phyloP scores from a whole-genome alignment of 2,113 vertebrate species.

The Neomonachus schauinslandi region DNA sequence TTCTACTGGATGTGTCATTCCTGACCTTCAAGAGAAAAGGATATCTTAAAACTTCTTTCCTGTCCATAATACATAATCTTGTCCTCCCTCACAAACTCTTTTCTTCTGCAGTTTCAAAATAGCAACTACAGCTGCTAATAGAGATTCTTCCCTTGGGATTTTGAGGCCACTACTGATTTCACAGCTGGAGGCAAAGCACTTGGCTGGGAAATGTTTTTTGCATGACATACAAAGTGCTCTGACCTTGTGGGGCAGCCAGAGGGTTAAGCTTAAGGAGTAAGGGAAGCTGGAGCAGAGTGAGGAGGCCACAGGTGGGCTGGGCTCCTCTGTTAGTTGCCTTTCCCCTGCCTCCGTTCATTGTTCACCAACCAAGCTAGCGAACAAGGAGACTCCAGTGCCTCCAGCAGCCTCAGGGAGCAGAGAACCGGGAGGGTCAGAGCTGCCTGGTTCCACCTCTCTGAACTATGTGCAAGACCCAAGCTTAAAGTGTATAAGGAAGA shows the following conservation, averaged over 20 bases:
- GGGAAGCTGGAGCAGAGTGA: background rate
- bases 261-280: background rate
- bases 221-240: conserved; percentile 40
- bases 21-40: background rate
- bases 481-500: background rate
- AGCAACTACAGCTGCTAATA: conserved; percentile 54
- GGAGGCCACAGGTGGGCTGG: background rate
- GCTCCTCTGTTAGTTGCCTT: background rate
- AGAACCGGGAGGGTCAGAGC: background rate
- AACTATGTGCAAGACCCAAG: background rate
- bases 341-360: background rate
- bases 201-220: conserved; percentile 57
- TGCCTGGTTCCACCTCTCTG: background rate
- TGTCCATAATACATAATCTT: background rate
- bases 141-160: conserved; percentile 51
- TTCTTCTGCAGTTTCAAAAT: conserved; percentile 58
- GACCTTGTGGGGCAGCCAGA: conserved; percentile 16
- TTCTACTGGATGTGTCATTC: background rate
- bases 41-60: background rate
- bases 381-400: background rate
- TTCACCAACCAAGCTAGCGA: background rate
- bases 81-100: background rate
- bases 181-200: conserved; percentile 68
- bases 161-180: conserved; percentile 65
- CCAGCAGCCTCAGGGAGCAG: background rate